Evolutionary conservation across 2,113 vertebrate species (phyloP).

Genomic region (Psammodynastes pulverulentus): DNA sequence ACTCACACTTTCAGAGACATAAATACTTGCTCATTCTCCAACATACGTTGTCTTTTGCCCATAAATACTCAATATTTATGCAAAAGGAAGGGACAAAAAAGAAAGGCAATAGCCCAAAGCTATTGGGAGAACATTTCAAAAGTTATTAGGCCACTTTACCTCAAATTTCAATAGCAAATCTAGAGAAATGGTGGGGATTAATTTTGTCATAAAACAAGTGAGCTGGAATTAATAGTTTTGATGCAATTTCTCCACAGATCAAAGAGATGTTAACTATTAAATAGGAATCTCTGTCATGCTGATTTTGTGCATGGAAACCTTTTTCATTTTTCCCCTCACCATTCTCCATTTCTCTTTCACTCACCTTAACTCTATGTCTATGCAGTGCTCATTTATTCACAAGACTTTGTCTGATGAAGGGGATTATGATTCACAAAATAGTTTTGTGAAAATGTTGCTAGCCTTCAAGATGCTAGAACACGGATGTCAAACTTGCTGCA

Average conservation of each 20-base stretch:
- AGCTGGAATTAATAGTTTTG: not conserved
- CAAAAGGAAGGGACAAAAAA: not conserved
- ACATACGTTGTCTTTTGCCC: not conserved
- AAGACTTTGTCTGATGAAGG: not conserved
- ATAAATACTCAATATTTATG: not conserved
- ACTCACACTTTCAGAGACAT: not conserved
- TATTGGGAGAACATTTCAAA: not conserved
- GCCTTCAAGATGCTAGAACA: not conserved
- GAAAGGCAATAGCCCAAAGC: not conserved
- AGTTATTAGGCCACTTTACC: not conserved
- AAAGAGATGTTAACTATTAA: not conserved
- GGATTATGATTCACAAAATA: not conserved
- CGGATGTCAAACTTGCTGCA: no score
- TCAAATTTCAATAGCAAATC: not conserved
- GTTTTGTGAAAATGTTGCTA: not conserved
- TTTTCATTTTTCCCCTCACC: not conserved
- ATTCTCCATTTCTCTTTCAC: not conserved
- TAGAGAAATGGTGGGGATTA: not conserved
- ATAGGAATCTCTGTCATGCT: not conserved
- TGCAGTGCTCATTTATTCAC: not conserved
- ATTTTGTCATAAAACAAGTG: not conserved
- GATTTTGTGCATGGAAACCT: not conserved
- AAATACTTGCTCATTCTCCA: not conserved
- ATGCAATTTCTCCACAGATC: not conserved
- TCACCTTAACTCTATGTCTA: not conserved